A percentile compares a stretch with the other conserved stretches of the same genome.
These are phyloP conservation scores for Bursaphelenchus okinawaensis DNA, from an alignment of 2,888 invertebrate species.

Conservation along the genomic window DNA sequence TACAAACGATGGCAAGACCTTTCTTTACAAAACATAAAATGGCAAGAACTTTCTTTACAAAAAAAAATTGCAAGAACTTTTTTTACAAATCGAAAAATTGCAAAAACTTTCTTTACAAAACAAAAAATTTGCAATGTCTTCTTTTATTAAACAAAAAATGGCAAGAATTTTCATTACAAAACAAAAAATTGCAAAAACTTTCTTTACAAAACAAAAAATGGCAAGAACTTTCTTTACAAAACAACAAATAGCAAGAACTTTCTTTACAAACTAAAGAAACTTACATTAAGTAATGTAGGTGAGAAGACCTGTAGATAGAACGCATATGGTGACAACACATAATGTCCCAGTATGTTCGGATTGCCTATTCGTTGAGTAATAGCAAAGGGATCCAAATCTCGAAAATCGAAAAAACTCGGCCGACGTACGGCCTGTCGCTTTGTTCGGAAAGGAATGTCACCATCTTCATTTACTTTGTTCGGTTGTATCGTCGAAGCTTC, in stretches of 20 bases:
- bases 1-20: no score
- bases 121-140: no score
- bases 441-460: background rate
- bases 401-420: conserved; percentile 14
- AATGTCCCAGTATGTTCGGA: conserved; percentile 12
- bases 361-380: conserved; percentile 18
- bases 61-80: no score
- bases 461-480: background rate
- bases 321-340: conserved; percentile 1
- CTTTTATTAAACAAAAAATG: no score
- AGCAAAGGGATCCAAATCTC: conserved; percentile 22
- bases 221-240: background rate
- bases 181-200: background rate
- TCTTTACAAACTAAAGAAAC: background rate
- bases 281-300: background rate
- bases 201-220: background rate
- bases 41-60: no score
- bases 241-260: background rate
- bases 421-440: background rate
- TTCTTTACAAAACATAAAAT: no score
- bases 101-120: no score
- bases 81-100: no score
- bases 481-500: background rate
- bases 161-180: no score
- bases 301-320: conserved; percentile 1